Conservation (phyloP, 2,113 vertebrate species). For the Salvelinus sp. region DNA sequence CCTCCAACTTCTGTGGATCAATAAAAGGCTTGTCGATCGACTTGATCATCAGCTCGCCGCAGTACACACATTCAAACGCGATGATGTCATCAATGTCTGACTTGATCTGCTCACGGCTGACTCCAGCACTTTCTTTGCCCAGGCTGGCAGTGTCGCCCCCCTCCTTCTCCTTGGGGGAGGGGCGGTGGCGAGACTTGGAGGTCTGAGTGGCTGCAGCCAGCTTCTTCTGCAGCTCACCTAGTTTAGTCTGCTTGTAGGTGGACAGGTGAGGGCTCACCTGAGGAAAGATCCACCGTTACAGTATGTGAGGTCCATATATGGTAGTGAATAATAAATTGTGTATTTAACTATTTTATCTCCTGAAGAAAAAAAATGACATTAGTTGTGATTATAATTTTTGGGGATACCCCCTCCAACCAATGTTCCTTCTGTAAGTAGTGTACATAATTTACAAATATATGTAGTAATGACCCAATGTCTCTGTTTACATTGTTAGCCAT, state of each 20-base stretch:
- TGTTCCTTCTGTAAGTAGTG: no score
- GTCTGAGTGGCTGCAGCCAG: conserved; percentile 79
- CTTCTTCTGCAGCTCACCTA: conserved; percentile 95
- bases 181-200: conserved; percentile 80
- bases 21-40: conserved; percentile 96
- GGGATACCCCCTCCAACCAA: no score
- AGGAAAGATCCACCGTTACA: no score
- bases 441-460: no score
- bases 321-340: no score
- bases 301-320: no score
- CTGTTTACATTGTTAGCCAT: no score
- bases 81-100: conserved; percentile 94
- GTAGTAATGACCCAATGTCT: no score
- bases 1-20: conserved; percentile 86
- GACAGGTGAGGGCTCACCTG: conserved; percentile 87
- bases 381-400: no score
- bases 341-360: no score
- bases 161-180: conserved; percentile 72
- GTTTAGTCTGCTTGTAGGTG: conserved; percentile 83
- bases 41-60: conserved; percentile 94
- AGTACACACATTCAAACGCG: conserved; percentile 92
- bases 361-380: no score
- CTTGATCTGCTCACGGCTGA: conserved; percentile 90
- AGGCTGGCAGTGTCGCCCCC: conserved; percentile 73
- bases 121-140: conserved; percentile 80